phyloP scores from a whole-genome alignment of 1,140 invertebrate genomes.

The Coboldia fuscipes region DNA sequence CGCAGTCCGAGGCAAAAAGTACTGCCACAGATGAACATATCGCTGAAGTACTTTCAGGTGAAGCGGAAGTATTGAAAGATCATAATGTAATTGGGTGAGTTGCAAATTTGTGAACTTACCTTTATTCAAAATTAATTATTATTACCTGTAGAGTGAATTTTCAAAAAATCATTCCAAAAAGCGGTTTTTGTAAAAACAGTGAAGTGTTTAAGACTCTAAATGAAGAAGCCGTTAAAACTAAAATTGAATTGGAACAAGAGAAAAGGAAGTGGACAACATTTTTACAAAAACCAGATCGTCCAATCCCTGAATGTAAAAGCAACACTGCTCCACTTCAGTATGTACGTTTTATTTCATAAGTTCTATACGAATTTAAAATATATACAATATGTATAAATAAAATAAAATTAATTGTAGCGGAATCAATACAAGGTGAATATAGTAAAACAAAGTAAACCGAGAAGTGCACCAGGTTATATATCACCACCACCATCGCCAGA shows the following conservation, averaged over 20 bases:
- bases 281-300: slow-evolving; percentile 40
- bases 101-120: neutral
- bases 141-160: slow-evolving; percentile 32
- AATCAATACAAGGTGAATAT: slow-evolving; percentile 29
- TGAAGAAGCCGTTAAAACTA: slow-evolving; percentile 23
- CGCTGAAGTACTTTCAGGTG: slow-evolving; percentile 37
- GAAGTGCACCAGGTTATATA: slow-evolving; percentile 13
- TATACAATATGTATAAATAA: too few species aligned
- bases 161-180: slow-evolving; percentile 38
- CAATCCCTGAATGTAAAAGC: slow-evolving; percentile 28
- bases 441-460: slow-evolving; percentile 25
- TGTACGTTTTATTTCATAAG: too few species aligned
- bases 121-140: neutral
- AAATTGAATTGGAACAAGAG: slow-evolving; percentile 27
- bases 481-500: slow-evolving; percentile 5
- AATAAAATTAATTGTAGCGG: slow-evolving; percentile 10
- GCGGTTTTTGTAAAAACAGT: slow-evolving; percentile 38
- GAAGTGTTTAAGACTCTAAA: slow-evolving; percentile 42
- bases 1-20: slow-evolving; percentile 13
- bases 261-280: slow-evolving; percentile 45
- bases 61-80: slow-evolving; percentile 38
- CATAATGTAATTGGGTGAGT: slow-evolving; percentile 40
- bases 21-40: slow-evolving; percentile 40
- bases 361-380: too few species aligned
- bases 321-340: too few species aligned